These are phyloP conservation scores for Manis crassicaudata DNA, from an alignment of 2,797 vertebrate genomes.

Conservation along the genomic window DNA sequence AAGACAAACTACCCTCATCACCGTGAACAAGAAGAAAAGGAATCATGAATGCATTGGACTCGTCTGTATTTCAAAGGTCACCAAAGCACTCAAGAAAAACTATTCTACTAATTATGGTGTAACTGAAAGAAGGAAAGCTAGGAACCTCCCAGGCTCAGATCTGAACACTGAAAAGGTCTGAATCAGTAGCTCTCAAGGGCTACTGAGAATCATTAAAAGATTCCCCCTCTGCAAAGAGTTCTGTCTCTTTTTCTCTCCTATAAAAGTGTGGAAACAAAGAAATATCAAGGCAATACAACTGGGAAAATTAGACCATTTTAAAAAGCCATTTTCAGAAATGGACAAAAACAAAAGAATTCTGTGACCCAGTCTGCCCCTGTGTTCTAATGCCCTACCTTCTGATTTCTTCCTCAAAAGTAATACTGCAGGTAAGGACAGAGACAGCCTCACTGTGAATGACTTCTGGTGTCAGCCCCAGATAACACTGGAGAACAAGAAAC, in stretches of 20 bases:
- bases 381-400: constrained; percentile 16
- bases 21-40: not conserved
- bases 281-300: constrained; percentile 8
- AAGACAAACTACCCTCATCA: not conserved
- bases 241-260: not conserved
- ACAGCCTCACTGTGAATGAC: not conserved
- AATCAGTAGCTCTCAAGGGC: not conserved
- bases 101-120: constrained; percentile 13
- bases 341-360: constrained; percentile 25
- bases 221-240: not conserved
- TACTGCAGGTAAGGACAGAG: not conserved
- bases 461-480: not conserved
- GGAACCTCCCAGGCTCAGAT: not conserved
- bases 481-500: not conserved
- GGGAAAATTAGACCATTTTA: constrained; percentile 39
- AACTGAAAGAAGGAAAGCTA: not conserved
- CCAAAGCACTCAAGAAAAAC: not conserved
- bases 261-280: constrained; percentile 51
- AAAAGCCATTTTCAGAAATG: constrained; percentile 51
- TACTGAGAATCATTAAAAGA: constrained; percentile 52
- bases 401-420: constrained; percentile 18
- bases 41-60: not conserved
- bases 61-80: constrained; percentile 18
- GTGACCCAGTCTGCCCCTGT: not conserved
- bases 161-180: not conserved